These are phyloP conservation scores for Drosophila nigricruria DNA, from an alignment of 2,888 invertebrate genomes.

Conservation along the genomic window DNA sequence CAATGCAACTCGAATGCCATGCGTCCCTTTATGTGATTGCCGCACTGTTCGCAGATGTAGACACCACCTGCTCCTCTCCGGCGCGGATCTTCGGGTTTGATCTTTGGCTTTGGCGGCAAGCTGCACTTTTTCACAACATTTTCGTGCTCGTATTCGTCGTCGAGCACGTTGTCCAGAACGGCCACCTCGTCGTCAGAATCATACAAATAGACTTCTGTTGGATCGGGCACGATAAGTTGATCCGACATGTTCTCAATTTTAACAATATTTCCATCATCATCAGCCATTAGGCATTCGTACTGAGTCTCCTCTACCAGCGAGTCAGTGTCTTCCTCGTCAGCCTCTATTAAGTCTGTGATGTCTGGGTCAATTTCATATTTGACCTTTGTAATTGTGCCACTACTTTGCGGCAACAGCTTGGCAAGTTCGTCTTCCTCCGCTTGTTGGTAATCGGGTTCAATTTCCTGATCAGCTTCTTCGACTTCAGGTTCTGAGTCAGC, in stretches of 20 bases:
- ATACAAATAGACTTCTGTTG: conserved; percentile 59
- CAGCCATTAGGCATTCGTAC: conserved; percentile 64
- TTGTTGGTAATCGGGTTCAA: conserved; percentile 17
- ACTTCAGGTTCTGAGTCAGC: conserved; percentile 34
- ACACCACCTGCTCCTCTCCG: conserved; percentile 69
- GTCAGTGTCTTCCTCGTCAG: conserved; percentile 56
- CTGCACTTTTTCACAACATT: conserved; percentile 70
- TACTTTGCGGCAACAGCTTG: conserved; percentile 36
- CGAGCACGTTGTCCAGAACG: conserved; percentile 65
- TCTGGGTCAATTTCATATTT: conserved; percentile 51
- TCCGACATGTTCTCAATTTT: conserved; percentile 54
- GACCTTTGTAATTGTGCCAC: conserved; percentile 28
- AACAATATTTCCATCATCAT: conserved; percentile 56
- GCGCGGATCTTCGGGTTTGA: conserved; percentile 64
- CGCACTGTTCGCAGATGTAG: conserved; percentile 72
- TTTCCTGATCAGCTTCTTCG: conserved; percentile 21
- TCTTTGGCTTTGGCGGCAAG: conserved; percentile 71
- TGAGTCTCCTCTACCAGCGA: conserved; percentile 60
- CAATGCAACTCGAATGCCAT: conserved; percentile 75
- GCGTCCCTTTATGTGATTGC: conserved; percentile 72
- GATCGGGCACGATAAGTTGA: conserved; percentile 53
- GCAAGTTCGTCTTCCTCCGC: conserved; percentile 32
- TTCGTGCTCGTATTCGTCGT: conserved; percentile 70
- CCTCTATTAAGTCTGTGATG: conserved; percentile 55
- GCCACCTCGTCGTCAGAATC: conserved; percentile 73